Percentiles rank a stretch among this genome's conserved stretches.
phyloP scores from a whole-genome alignment of 2,888 invertebrate species.

The Sylvicola fuscatus region DNA sequence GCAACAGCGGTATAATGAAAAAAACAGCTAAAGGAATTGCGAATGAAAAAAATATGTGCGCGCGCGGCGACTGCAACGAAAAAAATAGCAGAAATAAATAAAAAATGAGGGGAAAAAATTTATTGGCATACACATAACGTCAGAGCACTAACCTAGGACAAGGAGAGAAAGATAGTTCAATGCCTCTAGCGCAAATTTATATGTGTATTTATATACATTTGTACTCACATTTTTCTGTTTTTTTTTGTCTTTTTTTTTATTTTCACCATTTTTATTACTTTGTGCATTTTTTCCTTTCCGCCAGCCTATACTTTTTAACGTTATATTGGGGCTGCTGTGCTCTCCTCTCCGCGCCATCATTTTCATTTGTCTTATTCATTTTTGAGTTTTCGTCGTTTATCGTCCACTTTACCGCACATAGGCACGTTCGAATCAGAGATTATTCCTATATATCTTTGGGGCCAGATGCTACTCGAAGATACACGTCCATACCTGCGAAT shows the following conservation, averaged over 20 bases:
- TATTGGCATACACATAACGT: conserved; percentile 5
- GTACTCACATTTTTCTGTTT: conserved; percentile 6
- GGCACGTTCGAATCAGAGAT: too few relatives aligned
- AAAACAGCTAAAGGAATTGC: background rate
- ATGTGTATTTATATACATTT: conserved; percentile 8
- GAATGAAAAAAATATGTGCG: too few relatives aligned
- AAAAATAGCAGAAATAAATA: background rate
- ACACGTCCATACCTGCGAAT: too few relatives aligned
- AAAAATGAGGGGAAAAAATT: background rate
- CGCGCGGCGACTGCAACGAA: background rate
- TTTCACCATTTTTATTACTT: background rate
- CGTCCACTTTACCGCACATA: too few relatives aligned
- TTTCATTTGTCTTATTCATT: too few relatives aligned
- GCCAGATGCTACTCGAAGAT: too few relatives aligned
- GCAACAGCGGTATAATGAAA: background rate
- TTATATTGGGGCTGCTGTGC: too few relatives aligned
- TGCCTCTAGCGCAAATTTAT: conserved; percentile 8
- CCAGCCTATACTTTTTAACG: too few relatives aligned
- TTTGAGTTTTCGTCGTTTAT: too few relatives aligned
- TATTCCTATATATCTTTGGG: too few relatives aligned
- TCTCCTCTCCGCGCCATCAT: too few relatives aligned
- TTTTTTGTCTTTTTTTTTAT: conserved; percentile 1
- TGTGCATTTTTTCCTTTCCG: background rate
- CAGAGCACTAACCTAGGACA: conserved; percentile 10
- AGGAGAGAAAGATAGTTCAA: conserved; percentile 7